Percentiles rank a stretch among this genome's conserved stretches.
Conservation (phyloP, 2,888 invertebrate species). For the Plagiodera versicolora region DNA sequence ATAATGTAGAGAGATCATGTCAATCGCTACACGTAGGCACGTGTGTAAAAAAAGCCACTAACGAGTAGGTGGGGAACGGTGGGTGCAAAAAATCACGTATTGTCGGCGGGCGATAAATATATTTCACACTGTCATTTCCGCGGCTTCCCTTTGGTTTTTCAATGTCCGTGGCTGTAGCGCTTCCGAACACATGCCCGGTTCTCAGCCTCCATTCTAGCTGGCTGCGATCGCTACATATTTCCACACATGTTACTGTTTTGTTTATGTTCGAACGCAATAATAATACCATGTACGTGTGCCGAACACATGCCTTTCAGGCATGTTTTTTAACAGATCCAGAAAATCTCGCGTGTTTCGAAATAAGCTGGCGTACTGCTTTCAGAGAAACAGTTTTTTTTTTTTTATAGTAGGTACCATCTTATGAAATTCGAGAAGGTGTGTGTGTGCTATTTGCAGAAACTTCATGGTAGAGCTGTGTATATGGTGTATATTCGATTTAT, state of each 20-base stretch:
- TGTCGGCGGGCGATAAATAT: constrained; percentile 25
- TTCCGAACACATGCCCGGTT: constrained; percentile 32
- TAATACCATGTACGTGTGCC: constrained; percentile 34
- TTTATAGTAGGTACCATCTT: too few species aligned
- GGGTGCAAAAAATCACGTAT: constrained; percentile 14
- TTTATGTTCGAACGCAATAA: constrained; percentile 38
- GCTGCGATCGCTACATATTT: background rate
- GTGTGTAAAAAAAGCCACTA: constrained; percentile 10
- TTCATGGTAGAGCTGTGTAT: too few species aligned
- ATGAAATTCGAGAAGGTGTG: too few species aligned
- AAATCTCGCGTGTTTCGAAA: constrained; percentile 13
- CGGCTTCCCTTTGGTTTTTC: constrained; percentile 29
- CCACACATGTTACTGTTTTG: constrained; percentile 37
- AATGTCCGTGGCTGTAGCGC: constrained; percentile 28
- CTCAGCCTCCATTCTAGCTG: constrained; percentile 20
- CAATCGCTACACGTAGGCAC: background rate
- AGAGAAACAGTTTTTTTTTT: background rate
- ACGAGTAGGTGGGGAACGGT: constrained; percentile 1
- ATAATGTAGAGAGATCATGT: too few species aligned
- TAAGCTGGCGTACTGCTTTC: too few species aligned
- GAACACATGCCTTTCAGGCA: constrained; percentile 27
- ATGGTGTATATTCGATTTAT: too few species aligned
- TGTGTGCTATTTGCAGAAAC: too few species aligned
- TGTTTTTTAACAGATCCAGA: constrained; percentile 27
- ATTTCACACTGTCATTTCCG: constrained; percentile 31